Evolutionary conservation across 2,888 invertebrate species (phyloP).

Genomic region (Blastobasis adustella): DNA sequence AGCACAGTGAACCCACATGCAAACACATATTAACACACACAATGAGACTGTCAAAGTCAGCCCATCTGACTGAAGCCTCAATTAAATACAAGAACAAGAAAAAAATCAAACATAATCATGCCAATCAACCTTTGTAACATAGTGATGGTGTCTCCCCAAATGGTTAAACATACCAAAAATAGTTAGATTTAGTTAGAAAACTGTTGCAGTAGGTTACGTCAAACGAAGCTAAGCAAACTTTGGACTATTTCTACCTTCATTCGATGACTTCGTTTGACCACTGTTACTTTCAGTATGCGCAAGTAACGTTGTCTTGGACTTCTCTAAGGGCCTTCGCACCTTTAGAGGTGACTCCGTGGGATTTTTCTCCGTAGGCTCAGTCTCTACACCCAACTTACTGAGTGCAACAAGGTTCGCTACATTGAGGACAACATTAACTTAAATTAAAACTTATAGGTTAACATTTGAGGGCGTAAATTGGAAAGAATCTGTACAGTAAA

Average conservation of each 20-base stretch:
- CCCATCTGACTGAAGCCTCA: slow-evolving; percentile 25
- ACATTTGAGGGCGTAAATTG: too few species aligned
- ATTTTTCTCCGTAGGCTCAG: slow-evolving; percentile 60
- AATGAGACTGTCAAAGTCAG: background rate
- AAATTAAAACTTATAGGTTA: slow-evolving; percentile 25
- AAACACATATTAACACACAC: slow-evolving; percentile 36
- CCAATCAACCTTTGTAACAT: slow-evolving; percentile 1
- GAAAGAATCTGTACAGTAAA: too few species aligned
- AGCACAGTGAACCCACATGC: slow-evolving; percentile 58
- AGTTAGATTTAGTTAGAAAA: slow-evolving; percentile 25
- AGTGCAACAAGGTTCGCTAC: slow-evolving; percentile 72
- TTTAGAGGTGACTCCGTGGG: slow-evolving; percentile 63
- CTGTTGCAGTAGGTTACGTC: slow-evolving; percentile 62
- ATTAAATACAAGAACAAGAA: slow-evolving; percentile 25
- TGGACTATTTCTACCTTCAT: slow-evolving; percentile 57
- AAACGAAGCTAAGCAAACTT: slow-evolving; percentile 65
- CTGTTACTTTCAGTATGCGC: slow-evolving; percentile 65
- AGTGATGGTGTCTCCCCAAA: slow-evolving; percentile 9
- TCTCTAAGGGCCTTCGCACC: slow-evolving; percentile 61
- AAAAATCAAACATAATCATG: background rate
- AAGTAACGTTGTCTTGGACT: slow-evolving; percentile 69
- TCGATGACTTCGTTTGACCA: slow-evolving; percentile 63
- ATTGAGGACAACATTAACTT: slow-evolving; percentile 31
- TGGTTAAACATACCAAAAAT: slow-evolving; percentile 16
- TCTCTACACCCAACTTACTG: slow-evolving; percentile 71